phyloP scores from a whole-genome alignment of 2,797 vertebrate species.

The Gymnodraco acuticeps region DNA sequence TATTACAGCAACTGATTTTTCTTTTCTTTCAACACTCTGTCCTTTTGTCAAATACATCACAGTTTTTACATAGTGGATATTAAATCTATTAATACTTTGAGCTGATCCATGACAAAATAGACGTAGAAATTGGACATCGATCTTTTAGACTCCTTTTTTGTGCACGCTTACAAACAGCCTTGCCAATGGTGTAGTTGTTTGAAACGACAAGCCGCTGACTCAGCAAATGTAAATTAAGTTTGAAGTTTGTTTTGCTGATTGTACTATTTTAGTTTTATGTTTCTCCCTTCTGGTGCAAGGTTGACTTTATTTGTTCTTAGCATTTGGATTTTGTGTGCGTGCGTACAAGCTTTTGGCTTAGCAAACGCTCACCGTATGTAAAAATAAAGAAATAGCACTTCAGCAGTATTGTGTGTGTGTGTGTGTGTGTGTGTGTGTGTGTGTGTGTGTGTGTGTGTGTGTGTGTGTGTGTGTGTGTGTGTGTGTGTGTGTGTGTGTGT shows the following conservation, averaged over 20 bases:
- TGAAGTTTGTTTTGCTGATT: constrained; percentile 24
- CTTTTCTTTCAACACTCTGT: constrained; percentile 13
- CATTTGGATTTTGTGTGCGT: not conserved
- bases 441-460: too few relatives aligned
- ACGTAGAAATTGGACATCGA: constrained; percentile 9
- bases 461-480: too few relatives aligned
- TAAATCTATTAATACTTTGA: not conserved
- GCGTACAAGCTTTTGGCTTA: not conserved
- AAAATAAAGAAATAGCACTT: constrained; percentile 13
- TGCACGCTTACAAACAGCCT: constrained; percentile 12
- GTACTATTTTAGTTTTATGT: constrained; percentile 5
- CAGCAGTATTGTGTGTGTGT: not conserved
- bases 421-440: not conserved
- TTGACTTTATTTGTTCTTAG: constrained; percentile 2
- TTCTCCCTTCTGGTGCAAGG: not conserved
- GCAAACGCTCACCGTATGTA: constrained; percentile 8
- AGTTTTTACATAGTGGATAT: not conserved
- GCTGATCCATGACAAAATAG: not conserved
- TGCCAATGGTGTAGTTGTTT: constrained; percentile 5
- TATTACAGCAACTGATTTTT: not conserved
- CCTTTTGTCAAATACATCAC: not conserved
- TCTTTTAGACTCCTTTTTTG: not conserved
- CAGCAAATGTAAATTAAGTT: constrained; percentile 22
- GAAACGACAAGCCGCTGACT: constrained; percentile 13
- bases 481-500: too few relatives aligned